These are phyloP conservation scores for Trematocara nigrifrons DNA, from an alignment of 2,113 vertebrate genomes.

Conservation along the genomic window DNA sequence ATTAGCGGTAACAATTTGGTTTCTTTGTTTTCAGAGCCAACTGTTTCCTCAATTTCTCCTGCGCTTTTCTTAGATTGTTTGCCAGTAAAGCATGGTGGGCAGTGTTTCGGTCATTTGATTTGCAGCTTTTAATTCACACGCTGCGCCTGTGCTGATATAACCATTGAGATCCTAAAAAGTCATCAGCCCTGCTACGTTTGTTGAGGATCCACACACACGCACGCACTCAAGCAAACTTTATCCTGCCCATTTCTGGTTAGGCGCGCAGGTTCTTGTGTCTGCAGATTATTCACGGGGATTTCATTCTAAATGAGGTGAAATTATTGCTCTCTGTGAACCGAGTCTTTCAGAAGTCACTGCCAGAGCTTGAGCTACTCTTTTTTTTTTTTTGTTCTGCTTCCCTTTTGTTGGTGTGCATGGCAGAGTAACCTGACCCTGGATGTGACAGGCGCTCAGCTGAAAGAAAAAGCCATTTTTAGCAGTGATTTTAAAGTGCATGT, in stretches of 20 bases:
- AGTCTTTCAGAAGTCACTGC: constrained; percentile 34
- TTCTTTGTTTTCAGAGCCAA: neutral
- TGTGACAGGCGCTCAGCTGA: neutral
- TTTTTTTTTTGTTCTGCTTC: constrained; percentile 11
- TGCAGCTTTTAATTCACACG: neutral
- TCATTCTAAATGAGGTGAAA: constrained; percentile 47
- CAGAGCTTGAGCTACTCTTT: constrained; percentile 12
- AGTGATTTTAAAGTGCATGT: neutral
- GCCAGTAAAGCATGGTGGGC: neutral
- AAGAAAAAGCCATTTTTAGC: constrained; percentile 27
- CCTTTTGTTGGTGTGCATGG: constrained; percentile 28
- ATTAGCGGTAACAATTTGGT: neutral
- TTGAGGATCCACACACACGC: neutral
- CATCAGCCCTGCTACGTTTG: neutral
- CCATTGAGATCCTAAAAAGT: neutral
- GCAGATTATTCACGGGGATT: constrained; percentile 63
- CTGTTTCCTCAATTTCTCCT: neutral
- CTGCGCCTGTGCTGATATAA: neutral
- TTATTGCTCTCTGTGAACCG: constrained; percentile 40
- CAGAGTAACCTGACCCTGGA: constrained; percentile 37
- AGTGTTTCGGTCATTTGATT: neutral
- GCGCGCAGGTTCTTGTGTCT: constrained; percentile 29
- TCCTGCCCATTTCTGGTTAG: neutral
- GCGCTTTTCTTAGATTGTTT: neutral
- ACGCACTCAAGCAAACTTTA: constrained; percentile 13